Conservation (phyloP, 2,797 vertebrate species). For the Muraenolepis orangiensis region DNA sequence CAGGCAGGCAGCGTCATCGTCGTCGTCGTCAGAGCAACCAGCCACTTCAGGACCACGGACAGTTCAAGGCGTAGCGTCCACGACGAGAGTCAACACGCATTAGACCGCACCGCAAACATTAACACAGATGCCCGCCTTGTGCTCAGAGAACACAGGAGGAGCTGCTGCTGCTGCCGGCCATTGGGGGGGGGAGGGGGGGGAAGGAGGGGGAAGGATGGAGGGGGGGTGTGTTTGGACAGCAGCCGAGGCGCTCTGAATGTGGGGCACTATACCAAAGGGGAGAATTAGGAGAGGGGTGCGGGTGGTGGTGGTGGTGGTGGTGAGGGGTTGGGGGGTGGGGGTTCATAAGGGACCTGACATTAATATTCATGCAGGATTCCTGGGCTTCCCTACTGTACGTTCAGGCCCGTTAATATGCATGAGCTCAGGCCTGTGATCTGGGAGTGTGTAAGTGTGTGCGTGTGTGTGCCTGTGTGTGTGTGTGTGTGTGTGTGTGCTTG, state of each 20-base stretch:
- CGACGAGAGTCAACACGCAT: neutral
- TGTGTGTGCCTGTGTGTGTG: neutral
- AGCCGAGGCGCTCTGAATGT: constrained; percentile 44
- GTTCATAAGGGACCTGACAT: constrained; percentile 47
- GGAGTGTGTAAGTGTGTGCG: constrained; percentile 1
- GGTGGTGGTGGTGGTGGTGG: too few species aligned
- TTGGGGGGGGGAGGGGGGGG: too few species aligned
- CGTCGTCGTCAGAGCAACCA: neutral
- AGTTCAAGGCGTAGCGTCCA: constrained; percentile 37
- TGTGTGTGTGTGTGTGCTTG: neutral
- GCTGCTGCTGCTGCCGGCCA: too few species aligned
- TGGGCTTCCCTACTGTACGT: constrained; percentile 57
- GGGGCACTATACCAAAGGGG: constrained; percentile 48
- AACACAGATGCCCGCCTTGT: constrained; percentile 15
- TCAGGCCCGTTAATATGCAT: constrained; percentile 61
- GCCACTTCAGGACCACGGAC: constrained; percentile 33
- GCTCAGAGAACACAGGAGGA: constrained; percentile 22
- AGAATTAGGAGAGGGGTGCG: constrained; percentile 38
- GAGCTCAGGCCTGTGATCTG: constrained; percentile 37
- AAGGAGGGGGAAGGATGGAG: too few species aligned
- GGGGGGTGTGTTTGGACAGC: constrained; percentile 32
- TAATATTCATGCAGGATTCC: constrained; percentile 61
- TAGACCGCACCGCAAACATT: constrained; percentile 13
- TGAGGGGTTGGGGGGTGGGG: neutral
- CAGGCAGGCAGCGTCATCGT: too few species aligned